phyloP scores from a whole-genome alignment of 2,113 vertebrate species.

The Daphoenositta chrysoptera region DNA sequence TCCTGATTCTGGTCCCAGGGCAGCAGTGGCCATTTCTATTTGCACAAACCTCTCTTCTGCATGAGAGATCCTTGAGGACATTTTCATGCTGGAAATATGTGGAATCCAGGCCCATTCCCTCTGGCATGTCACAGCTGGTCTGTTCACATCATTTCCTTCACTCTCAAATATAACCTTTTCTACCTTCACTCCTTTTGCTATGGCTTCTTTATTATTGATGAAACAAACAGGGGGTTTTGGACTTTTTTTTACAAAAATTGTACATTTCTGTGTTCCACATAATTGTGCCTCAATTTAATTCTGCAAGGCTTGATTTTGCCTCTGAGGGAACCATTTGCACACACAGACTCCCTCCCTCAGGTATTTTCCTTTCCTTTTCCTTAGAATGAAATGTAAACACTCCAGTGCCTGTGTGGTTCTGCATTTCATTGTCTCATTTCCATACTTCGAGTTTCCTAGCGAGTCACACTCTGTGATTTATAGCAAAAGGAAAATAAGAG shows the following conservation, averaged over 20 bases:
- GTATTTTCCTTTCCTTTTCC: background rate
- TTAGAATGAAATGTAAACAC: background rate
- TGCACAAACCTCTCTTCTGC: background rate
- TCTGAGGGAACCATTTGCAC: background rate
- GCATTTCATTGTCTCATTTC: conserved; percentile 10
- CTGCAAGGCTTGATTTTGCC: background rate
- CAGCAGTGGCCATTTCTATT: background rate
- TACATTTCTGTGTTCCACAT: background rate
- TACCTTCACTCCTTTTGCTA: background rate
- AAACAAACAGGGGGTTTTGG: background rate
- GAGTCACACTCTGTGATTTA: conserved; percentile 8
- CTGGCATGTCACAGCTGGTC: background rate
- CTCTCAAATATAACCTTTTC: background rate
- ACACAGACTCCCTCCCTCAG: background rate
- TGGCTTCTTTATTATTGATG: background rate
- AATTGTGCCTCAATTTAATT: background rate
- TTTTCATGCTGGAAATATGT: background rate
- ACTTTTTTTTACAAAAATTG: background rate
- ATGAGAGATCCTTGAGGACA: background rate
- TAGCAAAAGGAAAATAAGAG: background rate
- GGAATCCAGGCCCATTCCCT: background rate
- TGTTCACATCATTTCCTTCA: background rate
- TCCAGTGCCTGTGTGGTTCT: background rate
- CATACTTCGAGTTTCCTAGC: background rate
- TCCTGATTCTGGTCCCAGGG: background rate